Percentiles rank a stretch among this genome's conserved stretches.
Evolutionary conservation across 1,140 invertebrate species (phyloP).

Genomic region (Drosophila erecta): DNA sequence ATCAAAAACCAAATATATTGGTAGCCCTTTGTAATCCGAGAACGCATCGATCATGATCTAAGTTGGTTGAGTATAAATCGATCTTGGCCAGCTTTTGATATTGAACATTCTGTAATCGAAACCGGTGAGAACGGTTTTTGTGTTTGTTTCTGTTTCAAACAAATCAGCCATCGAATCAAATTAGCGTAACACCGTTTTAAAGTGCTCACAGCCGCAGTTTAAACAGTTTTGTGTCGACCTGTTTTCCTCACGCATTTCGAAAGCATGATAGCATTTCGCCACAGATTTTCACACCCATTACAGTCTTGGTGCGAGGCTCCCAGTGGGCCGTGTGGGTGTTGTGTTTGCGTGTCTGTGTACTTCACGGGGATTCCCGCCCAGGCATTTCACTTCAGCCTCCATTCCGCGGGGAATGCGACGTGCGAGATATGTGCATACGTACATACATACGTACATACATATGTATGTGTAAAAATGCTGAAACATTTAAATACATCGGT

Average conservation of each 20-base stretch:
- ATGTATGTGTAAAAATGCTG: conserved; percentile 47
- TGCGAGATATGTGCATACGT: conserved; percentile 21
- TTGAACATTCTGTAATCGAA: too few species aligned
- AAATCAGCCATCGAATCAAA: too few species aligned
- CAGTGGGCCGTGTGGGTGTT: conserved; percentile 7
- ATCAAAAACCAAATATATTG: too few species aligned
- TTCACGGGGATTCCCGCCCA: conserved; percentile 16
- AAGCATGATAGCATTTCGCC: conserved; percentile 32
- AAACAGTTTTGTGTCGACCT: conserved; percentile 27
- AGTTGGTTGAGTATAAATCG: too few species aligned
- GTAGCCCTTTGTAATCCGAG: too few species aligned
- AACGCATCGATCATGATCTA: too few species aligned
- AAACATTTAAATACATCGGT: conserved; percentile 46
- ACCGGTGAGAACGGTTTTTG: too few species aligned
- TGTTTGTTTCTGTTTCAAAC: too few species aligned
- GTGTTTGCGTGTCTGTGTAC: conserved; percentile 31
- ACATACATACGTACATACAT: too few species aligned
- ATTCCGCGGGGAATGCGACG: conserved; percentile 37
- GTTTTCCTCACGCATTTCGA: conserved; percentile 14
- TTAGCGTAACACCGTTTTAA: too few species aligned
- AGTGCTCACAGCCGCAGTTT: background rate
- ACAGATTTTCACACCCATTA: conserved; percentile 33
- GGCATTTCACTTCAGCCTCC: conserved; percentile 27
- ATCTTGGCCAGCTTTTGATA: too few species aligned
- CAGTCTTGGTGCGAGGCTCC: background rate